Conservation (phyloP, 2,113 vertebrate species). For the Abramis brama region DNA sequence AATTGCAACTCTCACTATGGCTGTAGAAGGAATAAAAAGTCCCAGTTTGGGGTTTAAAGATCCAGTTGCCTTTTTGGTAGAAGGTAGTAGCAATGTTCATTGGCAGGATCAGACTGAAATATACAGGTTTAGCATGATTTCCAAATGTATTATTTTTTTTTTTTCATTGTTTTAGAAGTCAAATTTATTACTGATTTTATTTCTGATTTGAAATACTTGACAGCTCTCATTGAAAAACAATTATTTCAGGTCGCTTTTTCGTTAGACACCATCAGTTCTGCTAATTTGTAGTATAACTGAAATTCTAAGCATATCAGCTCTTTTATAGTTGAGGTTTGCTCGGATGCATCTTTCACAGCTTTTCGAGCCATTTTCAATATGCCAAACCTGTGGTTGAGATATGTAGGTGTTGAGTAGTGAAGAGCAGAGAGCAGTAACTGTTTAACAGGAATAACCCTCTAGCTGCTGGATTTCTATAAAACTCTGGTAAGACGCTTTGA, state of each 20-base stretch:
- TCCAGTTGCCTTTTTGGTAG: neutral
- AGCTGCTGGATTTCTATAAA: conserved; percentile 76
- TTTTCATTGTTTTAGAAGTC: neutral
- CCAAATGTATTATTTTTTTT: no score
- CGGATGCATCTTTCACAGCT: neutral
- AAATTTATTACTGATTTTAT: neutral
- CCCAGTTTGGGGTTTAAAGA: neutral
- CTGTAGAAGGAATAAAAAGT: neutral
- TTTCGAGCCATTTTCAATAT: neutral
- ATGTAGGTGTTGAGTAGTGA: conserved; percentile 67
- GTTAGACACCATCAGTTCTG: neutral
- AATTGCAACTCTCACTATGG: neutral
- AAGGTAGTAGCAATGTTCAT: neutral
- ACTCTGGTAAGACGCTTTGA: conserved; percentile 75
- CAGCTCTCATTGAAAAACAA: neutral
- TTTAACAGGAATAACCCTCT: conserved; percentile 70
- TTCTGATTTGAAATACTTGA: neutral
- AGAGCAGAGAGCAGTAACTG: conserved; percentile 63
- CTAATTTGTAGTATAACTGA: neutral
- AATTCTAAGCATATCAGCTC: neutral
- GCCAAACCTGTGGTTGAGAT: conserved; percentile 45
- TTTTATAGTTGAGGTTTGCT: neutral
- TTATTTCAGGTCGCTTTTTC: neutral
- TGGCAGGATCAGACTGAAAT: neutral
- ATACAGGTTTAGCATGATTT: neutral